These are phyloP conservation scores for Triplophysa tibetana DNA, from an alignment of 2,113 vertebrate species.

Conservation along the genomic window DNA sequence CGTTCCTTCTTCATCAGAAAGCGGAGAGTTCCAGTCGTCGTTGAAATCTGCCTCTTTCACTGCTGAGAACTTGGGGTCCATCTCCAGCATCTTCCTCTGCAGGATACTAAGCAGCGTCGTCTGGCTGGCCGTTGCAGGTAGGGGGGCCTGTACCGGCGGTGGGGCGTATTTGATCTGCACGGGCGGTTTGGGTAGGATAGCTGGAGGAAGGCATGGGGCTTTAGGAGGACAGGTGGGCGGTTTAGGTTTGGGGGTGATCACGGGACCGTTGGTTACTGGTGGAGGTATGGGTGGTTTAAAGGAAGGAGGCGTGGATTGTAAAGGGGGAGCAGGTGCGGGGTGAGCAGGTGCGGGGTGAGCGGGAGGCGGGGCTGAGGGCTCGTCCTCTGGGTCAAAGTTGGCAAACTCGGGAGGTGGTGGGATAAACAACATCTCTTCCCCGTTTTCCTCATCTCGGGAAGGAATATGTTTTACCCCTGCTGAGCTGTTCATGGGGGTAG, in stretches of 20 bases:
- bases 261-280: conserved; percentile 14
- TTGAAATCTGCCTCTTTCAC: conserved; percentile 55
- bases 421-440: conserved; percentile 73
- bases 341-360: conserved; percentile 44
- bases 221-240: conserved; percentile 51
- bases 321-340: conserved; percentile 11
- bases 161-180: conserved; percentile 49
- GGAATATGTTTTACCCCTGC: conserved; percentile 25
- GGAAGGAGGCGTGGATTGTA: neutral
- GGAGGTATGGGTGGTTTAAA: neutral
- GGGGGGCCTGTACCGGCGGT: conserved; percentile 31
- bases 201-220: conserved; percentile 25
- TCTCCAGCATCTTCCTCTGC: conserved; percentile 79
- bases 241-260: conserved; percentile 44
- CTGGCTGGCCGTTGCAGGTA: conserved; percentile 60
- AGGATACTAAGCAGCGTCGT: conserved; percentile 75
- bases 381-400: conserved; percentile 60
- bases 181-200: conserved; percentile 43
- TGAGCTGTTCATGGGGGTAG: conserved; percentile 8
- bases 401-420: conserved; percentile 92
- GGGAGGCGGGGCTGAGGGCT: conserved; percentile 50
- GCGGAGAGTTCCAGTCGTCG: conserved; percentile 70
- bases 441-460: conserved; percentile 55
- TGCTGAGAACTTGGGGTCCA: conserved; percentile 69
- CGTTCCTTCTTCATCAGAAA: conserved; percentile 64